Base-by-base conservation (phyloP, 1,140 invertebrate species). In the Drosophila malerkotliana region DNA sequence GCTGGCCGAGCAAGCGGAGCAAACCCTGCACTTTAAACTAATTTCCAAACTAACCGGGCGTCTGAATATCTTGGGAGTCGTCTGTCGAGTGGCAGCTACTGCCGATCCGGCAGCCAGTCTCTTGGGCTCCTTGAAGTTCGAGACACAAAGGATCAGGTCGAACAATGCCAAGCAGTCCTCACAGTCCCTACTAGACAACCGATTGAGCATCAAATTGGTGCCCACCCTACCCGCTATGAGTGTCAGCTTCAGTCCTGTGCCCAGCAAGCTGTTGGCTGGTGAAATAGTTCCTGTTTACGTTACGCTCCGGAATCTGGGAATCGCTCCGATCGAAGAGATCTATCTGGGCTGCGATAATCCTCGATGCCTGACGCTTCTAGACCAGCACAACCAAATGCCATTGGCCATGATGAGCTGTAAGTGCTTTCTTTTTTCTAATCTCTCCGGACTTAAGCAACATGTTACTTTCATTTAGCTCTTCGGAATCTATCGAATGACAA, bases 151-250 rank as follows among this genome's bases (percentile, higher is more conserved):
- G 79, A 72, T 94, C 84, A 41, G 92, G 83, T 34, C 93, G 73
- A 44, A 93, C 92, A 63, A 72, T 77, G 39, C 94, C 92, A 90
- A 91, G 15, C 92, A 91, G 18, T 91, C 92, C 26, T 88, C 92
- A 24, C 72, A 93, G 30, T 93, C 93, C 21, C 91, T 92, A 3
- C 81, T 91, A 45, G 94, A 95, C 87, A 93, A 93, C 59, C 93
- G 94, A 78, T 90, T 96, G 15, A 92, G 94, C 60, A 94, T 96
- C 61, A 94, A 93, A 72, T 92, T 96, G 45, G 94, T 95, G 26
- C 93, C 95, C 3, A 93, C 94, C 58, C 93, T 95, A n/a, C 96
- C 96, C 1, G 95, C 95, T 83, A 92, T 97, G 79, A 94, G 96
- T 92, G 96, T 96, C 91, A 93, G 93, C 28, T 96, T 96, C 77